Evolutionary conservation across 2,888 invertebrate genomes (phyloP).

Genomic region (Ptychoptera albimana): DNA sequence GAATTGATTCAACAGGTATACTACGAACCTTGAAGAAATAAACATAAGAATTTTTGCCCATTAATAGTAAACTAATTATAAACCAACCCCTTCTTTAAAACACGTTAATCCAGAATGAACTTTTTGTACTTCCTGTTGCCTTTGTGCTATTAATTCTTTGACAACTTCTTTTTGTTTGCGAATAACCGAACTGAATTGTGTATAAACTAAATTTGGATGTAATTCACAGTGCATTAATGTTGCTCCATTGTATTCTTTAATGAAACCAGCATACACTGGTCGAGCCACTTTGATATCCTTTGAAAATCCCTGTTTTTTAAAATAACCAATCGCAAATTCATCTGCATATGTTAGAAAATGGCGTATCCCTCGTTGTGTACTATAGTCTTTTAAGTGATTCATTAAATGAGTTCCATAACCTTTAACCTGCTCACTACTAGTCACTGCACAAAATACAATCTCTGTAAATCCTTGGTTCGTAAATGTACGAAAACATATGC

Average conservation of each 20-base stretch:
- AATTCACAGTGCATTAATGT: conserved; percentile 97
- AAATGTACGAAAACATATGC: conserved; percentile 94
- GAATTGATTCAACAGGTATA: conserved; percentile 76
- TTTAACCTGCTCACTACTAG: conserved; percentile 89
- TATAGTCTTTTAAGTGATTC: conserved; percentile 98
- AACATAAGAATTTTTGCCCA: conserved; percentile 16
- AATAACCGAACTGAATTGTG: conserved; percentile 80
- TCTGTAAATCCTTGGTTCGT: conserved; percentile 90
- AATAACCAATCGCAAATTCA: conserved; percentile 90
- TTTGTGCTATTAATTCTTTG: conserved; percentile 62
- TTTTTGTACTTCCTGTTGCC: conserved; percentile 71
- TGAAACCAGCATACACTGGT: conserved; percentile 77
- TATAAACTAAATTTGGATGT: conserved; percentile 85
- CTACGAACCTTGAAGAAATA: conserved; percentile 35
- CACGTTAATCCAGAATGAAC: conserved; percentile 72
- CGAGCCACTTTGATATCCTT: conserved; percentile 80
- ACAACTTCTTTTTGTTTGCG: conserved; percentile 76
- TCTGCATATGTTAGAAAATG: conserved; percentile 96
- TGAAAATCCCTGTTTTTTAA: conserved; percentile 92
- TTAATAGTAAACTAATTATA: background rate
- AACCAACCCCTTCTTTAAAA: conserved; percentile 64
- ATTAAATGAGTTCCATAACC: conserved; percentile 98
- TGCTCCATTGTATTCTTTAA: conserved; percentile 96
- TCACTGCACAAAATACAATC: conserved; percentile 96
- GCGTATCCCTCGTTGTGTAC: conserved; percentile 73